phyloP scores from a whole-genome alignment of 2,113 vertebrate genomes.

The Prochilodus magdalenae region DNA sequence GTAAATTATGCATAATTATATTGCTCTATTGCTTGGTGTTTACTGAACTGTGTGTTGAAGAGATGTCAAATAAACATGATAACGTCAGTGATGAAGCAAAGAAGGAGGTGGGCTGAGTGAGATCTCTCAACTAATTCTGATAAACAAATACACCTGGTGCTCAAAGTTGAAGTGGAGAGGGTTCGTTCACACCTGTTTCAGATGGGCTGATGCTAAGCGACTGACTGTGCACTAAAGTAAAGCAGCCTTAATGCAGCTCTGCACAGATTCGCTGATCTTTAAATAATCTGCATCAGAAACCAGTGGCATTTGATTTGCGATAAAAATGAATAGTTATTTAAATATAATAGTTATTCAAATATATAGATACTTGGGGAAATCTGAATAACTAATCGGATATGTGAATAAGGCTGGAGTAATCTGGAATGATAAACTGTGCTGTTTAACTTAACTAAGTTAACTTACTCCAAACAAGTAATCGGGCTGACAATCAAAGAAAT shows the following conservation, averaged over 20 bases:
- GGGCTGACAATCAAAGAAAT: too few relatives aligned
- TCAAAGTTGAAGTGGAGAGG: background rate
- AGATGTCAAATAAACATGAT: conserved; percentile 42
- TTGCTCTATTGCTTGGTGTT: conserved; percentile 31
- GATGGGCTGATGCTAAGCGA: conserved; percentile 7
- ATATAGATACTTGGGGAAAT: too few relatives aligned
- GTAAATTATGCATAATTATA: conserved; percentile 32
- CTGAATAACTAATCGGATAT: too few relatives aligned
- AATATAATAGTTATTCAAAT: too few relatives aligned
- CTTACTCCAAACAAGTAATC: too few relatives aligned
- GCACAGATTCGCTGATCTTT: background rate
- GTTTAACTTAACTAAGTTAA: too few relatives aligned
- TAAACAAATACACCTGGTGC: conserved; percentile 51
- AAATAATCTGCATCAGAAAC: background rate
- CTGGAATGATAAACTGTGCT: too few relatives aligned
- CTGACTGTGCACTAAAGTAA: background rate
- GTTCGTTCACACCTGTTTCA: conserved; percentile 34
- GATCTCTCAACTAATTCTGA: background rate
- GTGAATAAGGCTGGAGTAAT: too few relatives aligned
- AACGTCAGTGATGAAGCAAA: conserved; percentile 4
- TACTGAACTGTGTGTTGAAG: background rate
- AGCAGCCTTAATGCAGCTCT: background rate
- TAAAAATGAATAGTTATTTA: too few relatives aligned
- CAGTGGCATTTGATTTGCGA: background rate
- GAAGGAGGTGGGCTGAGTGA: background rate